A percentile compares a stretch with the other conserved stretches of the same genome.
phyloP scores from a whole-genome alignment of 2,113 vertebrate genomes.

The Syngnathus floridae region DNA sequence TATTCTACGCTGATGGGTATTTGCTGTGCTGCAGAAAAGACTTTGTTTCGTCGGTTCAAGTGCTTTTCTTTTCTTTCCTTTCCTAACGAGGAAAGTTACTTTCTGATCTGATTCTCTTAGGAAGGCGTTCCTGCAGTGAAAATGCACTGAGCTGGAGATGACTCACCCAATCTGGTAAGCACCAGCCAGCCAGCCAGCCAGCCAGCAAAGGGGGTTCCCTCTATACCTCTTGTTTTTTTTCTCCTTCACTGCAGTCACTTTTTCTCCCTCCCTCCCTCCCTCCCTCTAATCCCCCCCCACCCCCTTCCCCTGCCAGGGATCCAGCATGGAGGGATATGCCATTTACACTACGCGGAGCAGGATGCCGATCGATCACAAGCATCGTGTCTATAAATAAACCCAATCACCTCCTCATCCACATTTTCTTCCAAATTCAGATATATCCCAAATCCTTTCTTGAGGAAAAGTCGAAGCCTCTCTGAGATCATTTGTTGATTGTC shows the following conservation, averaged over 20 bases:
- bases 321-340: constrained; percentile 14
- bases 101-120: background rate
- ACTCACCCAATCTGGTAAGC: constrained; percentile 48
- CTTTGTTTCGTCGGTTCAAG: background rate
- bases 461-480: background rate
- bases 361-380: constrained; percentile 28
- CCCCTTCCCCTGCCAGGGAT: constrained; percentile 9
- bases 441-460: background rate
- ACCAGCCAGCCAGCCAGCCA: constrained; percentile 15
- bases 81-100: constrained; percentile 18
- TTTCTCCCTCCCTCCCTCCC: background rate
- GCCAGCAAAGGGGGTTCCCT: constrained; percentile 54
- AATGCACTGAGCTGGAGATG: constrained; percentile 47
- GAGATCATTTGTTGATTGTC: background rate
- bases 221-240: constrained; percentile 27
- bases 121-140: constrained; percentile 48
- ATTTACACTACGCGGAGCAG: constrained; percentile 15
- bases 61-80: constrained; percentile 5
- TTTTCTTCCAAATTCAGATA: background rate
- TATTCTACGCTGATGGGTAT: too few relatives aligned
- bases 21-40: too few relatives aligned
- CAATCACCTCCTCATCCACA: background rate
- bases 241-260: constrained; percentile 31
- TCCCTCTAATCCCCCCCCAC: constrained; percentile 10
- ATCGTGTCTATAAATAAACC: constrained; percentile 30